These are phyloP conservation scores for Dynastes maya DNA, from an alignment of 2,888 invertebrate genomes.

Conservation along the genomic window DNA sequence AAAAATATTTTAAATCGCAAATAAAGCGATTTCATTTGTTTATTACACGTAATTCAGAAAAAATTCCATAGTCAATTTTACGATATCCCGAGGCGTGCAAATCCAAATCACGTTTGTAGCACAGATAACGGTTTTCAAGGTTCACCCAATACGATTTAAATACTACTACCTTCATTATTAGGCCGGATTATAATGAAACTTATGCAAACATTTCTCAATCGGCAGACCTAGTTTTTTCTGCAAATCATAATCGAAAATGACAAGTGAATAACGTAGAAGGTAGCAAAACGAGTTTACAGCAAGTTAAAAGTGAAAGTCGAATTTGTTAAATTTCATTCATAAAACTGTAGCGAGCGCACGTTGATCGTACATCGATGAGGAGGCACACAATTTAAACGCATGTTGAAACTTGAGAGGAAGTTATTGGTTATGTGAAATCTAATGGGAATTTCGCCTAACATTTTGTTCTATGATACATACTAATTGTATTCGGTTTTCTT, in stretches of 20 bases:
- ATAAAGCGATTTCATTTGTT: too few species aligned
- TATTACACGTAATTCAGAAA: too few species aligned
- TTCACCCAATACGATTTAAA: too few species aligned
- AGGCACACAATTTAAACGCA: conserved; percentile 14
- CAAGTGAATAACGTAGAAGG: neutral
- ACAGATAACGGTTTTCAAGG: too few species aligned
- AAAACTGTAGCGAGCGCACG: conserved; percentile 22
- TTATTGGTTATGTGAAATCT: too few species aligned
- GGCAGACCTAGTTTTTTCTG: neutral
- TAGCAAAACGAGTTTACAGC: neutral
- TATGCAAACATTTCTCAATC: conserved; percentile 2
- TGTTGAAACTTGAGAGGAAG: neutral
- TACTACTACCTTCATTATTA: too few species aligned
- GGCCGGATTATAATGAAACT: neutral
- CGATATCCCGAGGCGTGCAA: too few species aligned
- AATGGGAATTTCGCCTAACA: too few species aligned
- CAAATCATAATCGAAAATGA: neutral
- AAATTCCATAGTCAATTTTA: too few species aligned
- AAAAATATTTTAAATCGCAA: too few species aligned
- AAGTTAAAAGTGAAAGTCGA: conserved; percentile 37
- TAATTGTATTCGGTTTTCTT: neutral
- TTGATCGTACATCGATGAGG: neutral
- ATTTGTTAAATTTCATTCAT: conserved; percentile 44
- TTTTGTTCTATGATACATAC: too few species aligned
- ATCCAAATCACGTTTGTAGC: too few species aligned